Evolutionary conservation across 2,888 invertebrate species (phyloP).

Genomic region (Neoaliturus tenellus): DNA sequence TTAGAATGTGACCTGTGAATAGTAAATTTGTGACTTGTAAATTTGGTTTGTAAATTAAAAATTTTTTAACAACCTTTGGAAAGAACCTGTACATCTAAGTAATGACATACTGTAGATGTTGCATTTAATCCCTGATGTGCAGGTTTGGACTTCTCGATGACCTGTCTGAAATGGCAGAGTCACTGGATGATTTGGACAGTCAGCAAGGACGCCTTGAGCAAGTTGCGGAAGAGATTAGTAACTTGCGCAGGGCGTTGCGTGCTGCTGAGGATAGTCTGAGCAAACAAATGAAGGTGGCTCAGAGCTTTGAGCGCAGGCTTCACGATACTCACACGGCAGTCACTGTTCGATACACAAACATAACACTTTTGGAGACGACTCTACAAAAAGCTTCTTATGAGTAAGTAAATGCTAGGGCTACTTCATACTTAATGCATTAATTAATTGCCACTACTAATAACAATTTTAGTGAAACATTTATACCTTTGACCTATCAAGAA

Average conservation of each 20-base stretch:
- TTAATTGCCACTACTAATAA: no score
- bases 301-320: not conserved
- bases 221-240: not conserved
- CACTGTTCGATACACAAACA: not conserved
- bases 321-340: not conserved
- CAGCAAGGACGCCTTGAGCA: not conserved
- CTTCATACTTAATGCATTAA: no score
- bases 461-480: not conserved
- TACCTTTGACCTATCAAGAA: not conserved
- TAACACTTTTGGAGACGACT: not conserved
- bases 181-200: not conserved
- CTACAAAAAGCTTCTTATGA: not conserved
- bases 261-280: not conserved
- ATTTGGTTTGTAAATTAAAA: no score
- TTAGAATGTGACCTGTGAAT: no score
- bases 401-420: not conserved
- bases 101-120: no score
- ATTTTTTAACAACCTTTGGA: no score
- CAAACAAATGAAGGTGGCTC: not conserved
- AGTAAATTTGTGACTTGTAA: no score
- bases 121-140: no score
- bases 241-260: not conserved
- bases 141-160: not conserved
- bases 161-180: constrained; percentile 2
- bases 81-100: no score